These are phyloP conservation scores for Peromyscus californicus DNA, from an alignment of 2,113 vertebrate species.

Conservation along the genomic window DNA sequence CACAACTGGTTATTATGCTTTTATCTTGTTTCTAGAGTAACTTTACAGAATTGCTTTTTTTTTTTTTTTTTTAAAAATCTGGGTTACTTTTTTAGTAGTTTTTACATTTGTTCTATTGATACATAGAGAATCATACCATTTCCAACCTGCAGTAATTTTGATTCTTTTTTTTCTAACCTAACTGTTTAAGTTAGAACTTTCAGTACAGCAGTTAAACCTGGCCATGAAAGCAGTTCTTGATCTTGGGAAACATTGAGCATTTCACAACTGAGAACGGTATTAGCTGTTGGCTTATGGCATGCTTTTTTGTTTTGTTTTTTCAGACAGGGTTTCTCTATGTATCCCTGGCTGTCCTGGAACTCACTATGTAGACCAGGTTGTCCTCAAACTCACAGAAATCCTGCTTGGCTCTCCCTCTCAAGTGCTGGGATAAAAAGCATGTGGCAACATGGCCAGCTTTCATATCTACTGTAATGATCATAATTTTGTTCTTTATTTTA, in stretches of 20 bases:
- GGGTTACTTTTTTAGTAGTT: neutral
- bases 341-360: neutral
- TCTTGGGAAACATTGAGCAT: neutral
- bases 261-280: neutral
- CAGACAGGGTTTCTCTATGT: neutral
- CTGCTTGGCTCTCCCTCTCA: neutral
- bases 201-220: too few relatives aligned
- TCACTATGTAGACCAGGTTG: neutral
- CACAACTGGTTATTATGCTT: constrained; percentile 19
- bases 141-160: neutral
- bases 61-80: neutral
- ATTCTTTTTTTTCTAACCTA: neutral
- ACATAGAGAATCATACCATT: neutral
- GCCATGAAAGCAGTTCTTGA: neutral
- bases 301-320: neutral
- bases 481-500: constrained; percentile 13
- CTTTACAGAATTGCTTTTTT: neutral
- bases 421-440: neutral
- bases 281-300: neutral
- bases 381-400: neutral
- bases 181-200: neutral
- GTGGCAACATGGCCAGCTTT: neutral
- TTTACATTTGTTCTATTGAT: neutral
- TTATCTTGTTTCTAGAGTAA: neutral
- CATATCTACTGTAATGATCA: constrained; percentile 41